phyloP scores from a whole-genome alignment of 2,113 vertebrate genomes.

The Hemiprocne comata region DNA sequence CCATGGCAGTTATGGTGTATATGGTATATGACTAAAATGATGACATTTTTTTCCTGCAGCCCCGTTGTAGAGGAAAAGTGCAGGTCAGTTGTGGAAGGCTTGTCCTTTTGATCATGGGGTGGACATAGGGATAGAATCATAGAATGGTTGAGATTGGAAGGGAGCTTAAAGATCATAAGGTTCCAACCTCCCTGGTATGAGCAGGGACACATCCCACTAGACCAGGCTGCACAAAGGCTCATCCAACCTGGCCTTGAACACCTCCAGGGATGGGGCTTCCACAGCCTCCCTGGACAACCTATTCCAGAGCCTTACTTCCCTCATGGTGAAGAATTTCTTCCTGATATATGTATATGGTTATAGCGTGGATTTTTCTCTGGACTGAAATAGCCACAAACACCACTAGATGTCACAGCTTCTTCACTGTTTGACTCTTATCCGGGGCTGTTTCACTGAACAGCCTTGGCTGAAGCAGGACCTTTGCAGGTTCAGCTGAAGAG shows the following conservation, averaged over 20 bases:
- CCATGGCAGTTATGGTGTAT: not conserved
- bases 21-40: not conserved
- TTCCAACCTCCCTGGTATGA: too few relatives aligned
- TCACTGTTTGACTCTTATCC: not conserved
- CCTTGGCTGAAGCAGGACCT: not conserved
- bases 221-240: too few relatives aligned
- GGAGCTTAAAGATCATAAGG: too few relatives aligned
- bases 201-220: too few relatives aligned
- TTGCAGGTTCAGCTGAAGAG: not conserved
- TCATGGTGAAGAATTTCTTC: too few relatives aligned
- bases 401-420: slow-evolving; percentile 44
- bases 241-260: too few relatives aligned
- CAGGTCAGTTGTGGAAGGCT: not conserved
- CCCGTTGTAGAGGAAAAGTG: not conserved
- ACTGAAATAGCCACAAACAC: not conserved
- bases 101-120: not conserved
- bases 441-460: not conserved
- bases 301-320: too few relatives aligned
- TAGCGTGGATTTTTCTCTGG: not conserved
- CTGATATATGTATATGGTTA: too few relatives aligned
- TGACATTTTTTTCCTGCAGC: not conserved
- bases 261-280: too few relatives aligned
- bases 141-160: too few relatives aligned
- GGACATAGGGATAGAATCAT: not conserved
- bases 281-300: too few relatives aligned